These are phyloP conservation scores for Solenopsis fugax DNA, from an alignment of 1,140 invertebrate genomes.

Conservation along the genomic window DNA sequence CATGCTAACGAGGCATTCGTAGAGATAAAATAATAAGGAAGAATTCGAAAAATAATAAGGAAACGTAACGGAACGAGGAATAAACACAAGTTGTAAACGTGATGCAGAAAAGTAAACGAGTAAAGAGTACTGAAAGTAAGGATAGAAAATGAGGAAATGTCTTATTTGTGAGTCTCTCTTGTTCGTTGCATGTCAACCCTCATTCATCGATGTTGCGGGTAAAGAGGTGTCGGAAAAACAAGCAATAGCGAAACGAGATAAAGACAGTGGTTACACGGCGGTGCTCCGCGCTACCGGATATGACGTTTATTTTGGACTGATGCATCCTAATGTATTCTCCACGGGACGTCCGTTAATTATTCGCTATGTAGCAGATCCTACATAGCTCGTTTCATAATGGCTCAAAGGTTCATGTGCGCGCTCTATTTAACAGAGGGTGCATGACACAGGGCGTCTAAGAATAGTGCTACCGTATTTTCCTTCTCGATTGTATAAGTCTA, in stretches of 20 bases:
- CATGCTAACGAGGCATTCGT: neutral
- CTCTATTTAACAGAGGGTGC: constrained; percentile 17
- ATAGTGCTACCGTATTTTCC: constrained; percentile 1
- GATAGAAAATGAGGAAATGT: neutral
- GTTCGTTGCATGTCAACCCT: constrained; percentile 8
- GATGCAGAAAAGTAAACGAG: neutral
- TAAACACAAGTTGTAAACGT: neutral
- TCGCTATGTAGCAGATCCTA: constrained; percentile 49
- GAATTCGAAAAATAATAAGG: neutral
- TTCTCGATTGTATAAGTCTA: neutral
- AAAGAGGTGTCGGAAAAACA: constrained; percentile 23
- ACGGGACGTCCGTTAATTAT: constrained; percentile 68
- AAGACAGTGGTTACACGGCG: constrained; percentile 23
- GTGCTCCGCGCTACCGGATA: constrained; percentile 30
- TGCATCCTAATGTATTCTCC: constrained; percentile 74
- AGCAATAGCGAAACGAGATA: constrained; percentile 21
- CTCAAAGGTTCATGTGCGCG: constrained; percentile 9
- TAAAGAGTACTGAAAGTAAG: neutral
- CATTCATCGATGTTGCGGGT: constrained; percentile 3
- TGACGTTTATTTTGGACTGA: constrained; percentile 74
- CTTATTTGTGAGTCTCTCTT: constrained; percentile 22
- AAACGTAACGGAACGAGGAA: neutral
- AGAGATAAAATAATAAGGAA: constrained; percentile 9
- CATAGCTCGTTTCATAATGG: neutral
- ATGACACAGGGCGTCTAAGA: constrained; percentile 6